Percentiles rank a stretch among this genome's conserved stretches.
Conservation (phyloP, 2,888 invertebrate species). For the Beris chalybata region DNA sequence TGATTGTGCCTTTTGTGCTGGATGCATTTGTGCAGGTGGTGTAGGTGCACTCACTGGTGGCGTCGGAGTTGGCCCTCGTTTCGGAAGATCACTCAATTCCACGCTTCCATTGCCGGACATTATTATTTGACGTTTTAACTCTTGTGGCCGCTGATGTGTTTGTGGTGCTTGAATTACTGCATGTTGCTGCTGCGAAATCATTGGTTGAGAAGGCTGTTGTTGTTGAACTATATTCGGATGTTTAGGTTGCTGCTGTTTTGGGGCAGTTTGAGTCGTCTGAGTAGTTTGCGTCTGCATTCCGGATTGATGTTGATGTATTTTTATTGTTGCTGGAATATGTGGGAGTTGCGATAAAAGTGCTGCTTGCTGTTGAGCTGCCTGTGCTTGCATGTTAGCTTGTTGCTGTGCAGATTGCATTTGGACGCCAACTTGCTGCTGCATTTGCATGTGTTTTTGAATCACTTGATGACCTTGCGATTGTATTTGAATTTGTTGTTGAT, state of each 20-base stretch:
- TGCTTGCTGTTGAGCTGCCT: slow-evolving; percentile 43
- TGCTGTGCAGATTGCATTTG: background rate
- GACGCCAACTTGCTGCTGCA: slow-evolving; percentile 54
- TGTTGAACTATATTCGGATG: background rate
- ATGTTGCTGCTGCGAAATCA: slow-evolving; percentile 15
- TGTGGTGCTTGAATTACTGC: slow-evolving; percentile 13
- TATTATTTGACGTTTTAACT: slow-evolving; percentile 36
- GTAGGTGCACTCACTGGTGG: slow-evolving; percentile 9
- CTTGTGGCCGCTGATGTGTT: slow-evolving; percentile 1
- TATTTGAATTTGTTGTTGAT: slow-evolving; percentile 13
- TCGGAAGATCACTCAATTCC: slow-evolving; percentile 35
- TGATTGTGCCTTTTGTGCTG: background rate
- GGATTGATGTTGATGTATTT: slow-evolving; percentile 58
- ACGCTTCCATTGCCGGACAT: slow-evolving; percentile 40
- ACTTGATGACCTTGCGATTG: slow-evolving; percentile 41
- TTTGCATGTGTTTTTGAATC: slow-evolving; percentile 47
- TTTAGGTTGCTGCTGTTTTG: background rate
- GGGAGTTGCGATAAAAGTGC: slow-evolving; percentile 48
- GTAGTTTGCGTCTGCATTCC: slow-evolving; percentile 22
- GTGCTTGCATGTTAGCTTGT: background rate
- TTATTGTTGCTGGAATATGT: slow-evolving; percentile 55
- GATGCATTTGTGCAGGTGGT: background rate
- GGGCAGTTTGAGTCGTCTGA: slow-evolving; percentile 3
- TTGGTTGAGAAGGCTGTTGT: background rate
- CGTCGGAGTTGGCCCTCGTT: background rate